These are phyloP conservation scores for Siderastrea siderea DNA, from an alignment of 92 coral and sea anemone genomes.

Conservation along the genomic window DNA sequence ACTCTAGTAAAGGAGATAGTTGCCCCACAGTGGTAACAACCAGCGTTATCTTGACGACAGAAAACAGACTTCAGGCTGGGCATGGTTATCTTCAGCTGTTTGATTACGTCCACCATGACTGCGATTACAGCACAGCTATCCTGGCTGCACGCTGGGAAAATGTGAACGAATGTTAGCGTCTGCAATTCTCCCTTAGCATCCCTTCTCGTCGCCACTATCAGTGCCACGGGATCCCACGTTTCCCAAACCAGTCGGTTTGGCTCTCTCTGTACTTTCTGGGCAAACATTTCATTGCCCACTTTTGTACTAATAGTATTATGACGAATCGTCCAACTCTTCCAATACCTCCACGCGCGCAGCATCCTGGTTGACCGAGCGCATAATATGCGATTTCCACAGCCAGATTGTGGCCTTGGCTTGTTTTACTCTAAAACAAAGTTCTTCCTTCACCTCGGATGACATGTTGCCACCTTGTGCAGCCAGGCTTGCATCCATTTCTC, in stretches of 20 bases:
- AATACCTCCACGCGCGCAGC: conserved; percentile 38
- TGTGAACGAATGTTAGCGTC: conserved; percentile 22
- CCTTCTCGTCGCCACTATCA: conserved; percentile 48
- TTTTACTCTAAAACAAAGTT: conserved; percentile 57
- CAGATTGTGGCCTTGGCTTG: conserved; percentile 42
- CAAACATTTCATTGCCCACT: conserved; percentile 46
- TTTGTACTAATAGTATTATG: conserved; percentile 37
- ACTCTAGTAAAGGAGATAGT: conserved; percentile 3
- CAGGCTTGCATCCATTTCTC: conserved; percentile 61
- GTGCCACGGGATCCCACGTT: background rate
- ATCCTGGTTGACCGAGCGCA: conserved; percentile 68
- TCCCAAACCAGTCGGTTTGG: conserved; percentile 1
- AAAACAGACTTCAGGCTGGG: conserved; percentile 18
- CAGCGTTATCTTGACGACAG: conserved; percentile 46
- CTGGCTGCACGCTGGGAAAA: conserved; percentile 19
- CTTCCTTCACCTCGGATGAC: conserved; percentile 54
- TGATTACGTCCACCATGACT: conserved; percentile 42
- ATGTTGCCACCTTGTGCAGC: conserved; percentile 57
- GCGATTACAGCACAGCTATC: conserved; percentile 46
- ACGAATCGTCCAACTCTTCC: conserved; percentile 55
- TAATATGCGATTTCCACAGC: conserved; percentile 59
- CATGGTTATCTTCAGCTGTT: conserved; percentile 35
- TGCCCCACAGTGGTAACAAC: conserved; percentile 21
- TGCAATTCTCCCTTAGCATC: conserved; percentile 2
- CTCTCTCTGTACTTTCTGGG: conserved; percentile 61